Conservation (phyloP, 2,113 vertebrate genomes). For the Dinomys branickii region DNA sequence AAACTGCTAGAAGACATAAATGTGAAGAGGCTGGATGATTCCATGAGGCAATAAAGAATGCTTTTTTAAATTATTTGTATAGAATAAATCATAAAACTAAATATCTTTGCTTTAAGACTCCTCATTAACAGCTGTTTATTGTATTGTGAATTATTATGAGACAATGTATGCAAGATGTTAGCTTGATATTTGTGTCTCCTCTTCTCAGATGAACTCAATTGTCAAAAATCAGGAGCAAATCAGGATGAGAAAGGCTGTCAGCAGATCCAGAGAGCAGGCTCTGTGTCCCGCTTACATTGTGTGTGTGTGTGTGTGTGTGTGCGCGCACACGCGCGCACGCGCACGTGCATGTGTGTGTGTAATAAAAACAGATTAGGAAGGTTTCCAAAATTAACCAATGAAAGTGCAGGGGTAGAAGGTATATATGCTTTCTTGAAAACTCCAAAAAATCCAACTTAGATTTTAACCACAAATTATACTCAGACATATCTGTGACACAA, state of each 20-base stretch:
- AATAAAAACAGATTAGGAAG: background rate
- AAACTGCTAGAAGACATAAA: background rate
- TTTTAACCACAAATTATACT: background rate
- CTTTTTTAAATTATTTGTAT: conserved; percentile 12
- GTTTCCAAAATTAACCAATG: conserved; percentile 6
- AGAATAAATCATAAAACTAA: conserved; percentile 45
- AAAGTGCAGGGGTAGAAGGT: background rate
- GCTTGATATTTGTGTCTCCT: conserved; percentile 37
- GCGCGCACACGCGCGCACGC: too few relatives aligned
- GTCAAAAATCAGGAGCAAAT: background rate
- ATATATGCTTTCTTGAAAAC: background rate
- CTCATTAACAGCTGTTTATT: conserved; percentile 67
- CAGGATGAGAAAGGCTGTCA: background rate
- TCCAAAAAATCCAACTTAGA: background rate
- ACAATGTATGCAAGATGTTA: conserved; percentile 59
- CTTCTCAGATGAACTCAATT: conserved; percentile 15
- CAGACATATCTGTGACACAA: background rate
- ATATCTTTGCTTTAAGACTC: conserved; percentile 42
- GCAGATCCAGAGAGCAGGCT: background rate
- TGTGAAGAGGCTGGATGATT: background rate
- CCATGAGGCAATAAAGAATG: conserved; percentile 4
- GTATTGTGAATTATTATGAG: conserved; percentile 22
- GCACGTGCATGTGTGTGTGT: background rate
- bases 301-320: background rate
- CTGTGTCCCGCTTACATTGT: background rate